These are phyloP conservation scores for Campoplex nolae DNA, from an alignment of 2,888 invertebrate species.

Conservation along the genomic window DNA sequence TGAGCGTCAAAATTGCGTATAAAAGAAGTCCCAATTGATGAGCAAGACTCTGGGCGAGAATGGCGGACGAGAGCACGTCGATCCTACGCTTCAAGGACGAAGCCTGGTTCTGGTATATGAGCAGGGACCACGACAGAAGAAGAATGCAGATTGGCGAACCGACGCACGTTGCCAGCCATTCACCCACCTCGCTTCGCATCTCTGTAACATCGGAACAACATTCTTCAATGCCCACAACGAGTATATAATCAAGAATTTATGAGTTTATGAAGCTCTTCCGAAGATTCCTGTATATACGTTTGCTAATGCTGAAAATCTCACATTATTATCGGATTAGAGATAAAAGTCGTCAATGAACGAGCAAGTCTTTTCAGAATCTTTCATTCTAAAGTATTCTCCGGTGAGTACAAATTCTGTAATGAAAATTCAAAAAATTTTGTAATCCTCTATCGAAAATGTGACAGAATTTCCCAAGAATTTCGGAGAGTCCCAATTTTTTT, in stretches of 20 bases:
- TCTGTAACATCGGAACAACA: constrained; percentile 69
- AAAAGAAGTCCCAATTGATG: constrained; percentile 83
- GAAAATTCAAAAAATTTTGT: background rate
- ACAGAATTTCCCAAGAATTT: background rate
- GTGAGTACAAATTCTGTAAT: background rate
- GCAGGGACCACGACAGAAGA: constrained; percentile 84
- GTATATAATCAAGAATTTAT: constrained; percentile 23
- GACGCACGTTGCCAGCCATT: constrained; percentile 84
- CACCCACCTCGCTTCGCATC: constrained; percentile 84
- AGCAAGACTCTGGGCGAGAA: constrained; percentile 83
- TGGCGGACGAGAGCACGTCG: constrained; percentile 85
- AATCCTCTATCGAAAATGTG: background rate
- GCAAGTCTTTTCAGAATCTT: background rate
- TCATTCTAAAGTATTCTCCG: background rate
- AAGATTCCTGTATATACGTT: background rate
- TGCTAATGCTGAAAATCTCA: background rate
- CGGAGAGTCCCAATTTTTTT: background rate
- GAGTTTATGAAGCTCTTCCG: background rate
- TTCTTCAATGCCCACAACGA: constrained; percentile 24
- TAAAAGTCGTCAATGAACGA: background rate
- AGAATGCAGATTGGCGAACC: constrained; percentile 84
- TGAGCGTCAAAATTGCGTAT: constrained; percentile 83
- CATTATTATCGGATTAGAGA: background rate
- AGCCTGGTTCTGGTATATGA: constrained; percentile 85
- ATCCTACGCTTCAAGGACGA: constrained; percentile 83